Evolutionary conservation across 64 coral and sea anemone genomes (phyloP).

Genomic region (Montipora cactus): DNA sequence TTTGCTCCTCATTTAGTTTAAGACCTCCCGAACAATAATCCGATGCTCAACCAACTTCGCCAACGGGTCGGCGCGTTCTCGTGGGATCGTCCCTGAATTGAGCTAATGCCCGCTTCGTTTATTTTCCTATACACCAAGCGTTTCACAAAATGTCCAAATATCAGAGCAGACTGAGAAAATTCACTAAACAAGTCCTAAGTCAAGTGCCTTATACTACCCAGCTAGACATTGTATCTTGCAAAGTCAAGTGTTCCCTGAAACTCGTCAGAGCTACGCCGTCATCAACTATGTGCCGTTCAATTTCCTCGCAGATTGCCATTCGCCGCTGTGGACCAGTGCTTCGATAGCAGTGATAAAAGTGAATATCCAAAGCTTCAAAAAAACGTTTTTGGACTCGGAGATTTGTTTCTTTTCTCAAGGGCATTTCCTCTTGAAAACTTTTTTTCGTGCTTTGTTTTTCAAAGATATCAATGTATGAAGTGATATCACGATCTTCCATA

Average conservation of each 20-base stretch:
- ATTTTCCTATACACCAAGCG: too few relatives aligned
- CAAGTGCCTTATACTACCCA: slow-evolving; percentile 26
- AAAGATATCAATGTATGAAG: background rate
- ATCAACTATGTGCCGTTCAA: slow-evolving; percentile 32
- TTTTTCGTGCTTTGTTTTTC: background rate
- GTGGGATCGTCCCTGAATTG: too few relatives aligned
- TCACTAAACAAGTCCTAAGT: too few relatives aligned
- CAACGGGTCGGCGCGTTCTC: too few relatives aligned
- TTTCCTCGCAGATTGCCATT: slow-evolving; percentile 77
- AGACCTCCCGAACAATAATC: too few relatives aligned
- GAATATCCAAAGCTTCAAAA: slow-evolving; percentile 30
- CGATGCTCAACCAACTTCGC: too few relatives aligned
- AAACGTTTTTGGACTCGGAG: slow-evolving; percentile 32
- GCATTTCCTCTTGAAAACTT: background rate
- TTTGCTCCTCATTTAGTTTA: too few relatives aligned
- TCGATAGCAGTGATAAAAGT: slow-evolving; percentile 44
- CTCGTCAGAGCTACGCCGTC: slow-evolving; percentile 11
- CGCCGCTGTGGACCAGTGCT: slow-evolving; percentile 9
- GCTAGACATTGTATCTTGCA: slow-evolving; percentile 52
- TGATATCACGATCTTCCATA: background rate
- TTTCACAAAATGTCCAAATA: too few relatives aligned
- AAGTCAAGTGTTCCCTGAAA: slow-evolving; percentile 59
- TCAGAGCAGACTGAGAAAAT: too few relatives aligned
- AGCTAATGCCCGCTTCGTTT: too few relatives aligned
- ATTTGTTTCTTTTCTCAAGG: background rate